These are phyloP conservation scores for Propithecus coquereli DNA, from an alignment of 2,113 vertebrate species.

Conservation along the genomic window DNA sequence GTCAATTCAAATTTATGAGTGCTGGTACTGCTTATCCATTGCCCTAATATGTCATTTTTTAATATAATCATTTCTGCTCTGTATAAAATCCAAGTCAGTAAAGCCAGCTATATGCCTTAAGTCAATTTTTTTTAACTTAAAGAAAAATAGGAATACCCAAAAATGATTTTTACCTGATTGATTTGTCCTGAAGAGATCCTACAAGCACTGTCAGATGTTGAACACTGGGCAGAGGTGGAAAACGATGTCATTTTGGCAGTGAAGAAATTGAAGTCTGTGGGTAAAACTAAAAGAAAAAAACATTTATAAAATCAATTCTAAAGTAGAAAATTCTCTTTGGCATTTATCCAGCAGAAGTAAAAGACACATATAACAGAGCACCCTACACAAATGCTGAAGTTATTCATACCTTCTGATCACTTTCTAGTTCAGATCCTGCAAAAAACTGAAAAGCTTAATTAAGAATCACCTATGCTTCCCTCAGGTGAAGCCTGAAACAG, in stretches of 20 bases:
- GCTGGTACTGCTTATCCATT: not conserved
- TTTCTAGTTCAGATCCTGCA: not conserved
- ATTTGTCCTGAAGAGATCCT: slow-evolving; percentile 85
- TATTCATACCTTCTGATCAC: not conserved
- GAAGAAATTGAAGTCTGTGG: slow-evolving; percentile 62
- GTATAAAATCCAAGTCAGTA: slow-evolving; percentile 10
- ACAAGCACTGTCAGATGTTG: slow-evolving; percentile 84
- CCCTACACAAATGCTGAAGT: not conserved
- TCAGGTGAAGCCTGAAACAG: slow-evolving; percentile 17
- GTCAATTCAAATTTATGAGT: not conserved
- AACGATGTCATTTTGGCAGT: slow-evolving; percentile 90
- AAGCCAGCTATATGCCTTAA: not conserved
- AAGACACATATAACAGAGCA: not conserved
- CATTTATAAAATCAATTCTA: not conserved
- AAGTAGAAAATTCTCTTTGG: slow-evolving; percentile 12
- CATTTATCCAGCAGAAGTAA: not conserved
- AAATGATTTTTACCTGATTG: slow-evolving; percentile 86
- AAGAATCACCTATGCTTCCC: not conserved
- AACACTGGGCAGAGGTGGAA: slow-evolving; percentile 82
- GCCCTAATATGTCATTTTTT: not conserved
- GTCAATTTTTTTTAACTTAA: not conserved
- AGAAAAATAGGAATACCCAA: not conserved
- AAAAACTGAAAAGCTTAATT: not conserved
- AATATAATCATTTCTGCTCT: slow-evolving; percentile 20
- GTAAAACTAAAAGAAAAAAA: slow-evolving; percentile 46